Evolutionary conservation across 2,888 invertebrate species (phyloP).

Genomic region (Acleris sparsana): DNA sequence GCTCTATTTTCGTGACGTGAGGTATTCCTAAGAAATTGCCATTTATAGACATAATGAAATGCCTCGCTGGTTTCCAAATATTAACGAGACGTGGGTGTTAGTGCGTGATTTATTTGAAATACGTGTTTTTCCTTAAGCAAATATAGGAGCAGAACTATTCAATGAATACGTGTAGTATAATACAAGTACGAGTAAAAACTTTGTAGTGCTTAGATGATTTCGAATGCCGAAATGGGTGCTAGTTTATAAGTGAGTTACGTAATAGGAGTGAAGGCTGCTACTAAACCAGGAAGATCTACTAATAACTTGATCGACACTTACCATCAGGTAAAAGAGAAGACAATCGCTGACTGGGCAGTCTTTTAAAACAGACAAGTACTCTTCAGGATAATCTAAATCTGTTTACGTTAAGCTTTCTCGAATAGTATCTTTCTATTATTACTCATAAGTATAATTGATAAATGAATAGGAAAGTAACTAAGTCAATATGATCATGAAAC

Average conservation of each 20-base stretch:
- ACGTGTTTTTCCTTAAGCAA: not conserved
- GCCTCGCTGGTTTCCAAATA: not conserved
- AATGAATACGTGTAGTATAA: too few species aligned
- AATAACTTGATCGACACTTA: not conserved
- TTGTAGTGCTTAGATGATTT: too few species aligned
- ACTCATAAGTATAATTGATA: too few species aligned
- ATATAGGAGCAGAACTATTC: not conserved
- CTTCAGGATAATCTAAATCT: not conserved
- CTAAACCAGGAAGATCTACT: too few species aligned
- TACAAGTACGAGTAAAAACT: too few species aligned
- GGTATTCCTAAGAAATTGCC: not conserved
- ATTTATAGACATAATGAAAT: not conserved
- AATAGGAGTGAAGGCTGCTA: too few species aligned
- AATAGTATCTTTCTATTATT: too few species aligned
- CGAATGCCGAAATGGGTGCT: too few species aligned
- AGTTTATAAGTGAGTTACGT: too few species aligned
- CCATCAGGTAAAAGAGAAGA: not conserved
- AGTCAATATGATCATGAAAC: too few species aligned
- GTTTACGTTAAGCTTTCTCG: too few species aligned
- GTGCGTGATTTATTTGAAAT: not conserved
- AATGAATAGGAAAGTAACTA: too few species aligned
- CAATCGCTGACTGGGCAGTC: not conserved
- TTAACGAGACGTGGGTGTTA: not conserved
- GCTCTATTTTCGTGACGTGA: not conserved
- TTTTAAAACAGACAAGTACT: not conserved